Evolutionary conservation across 2,113 vertebrate species (phyloP), one percentile per base, ranked within the genome.

Genomic region (Ochotona princeps): DNA sequence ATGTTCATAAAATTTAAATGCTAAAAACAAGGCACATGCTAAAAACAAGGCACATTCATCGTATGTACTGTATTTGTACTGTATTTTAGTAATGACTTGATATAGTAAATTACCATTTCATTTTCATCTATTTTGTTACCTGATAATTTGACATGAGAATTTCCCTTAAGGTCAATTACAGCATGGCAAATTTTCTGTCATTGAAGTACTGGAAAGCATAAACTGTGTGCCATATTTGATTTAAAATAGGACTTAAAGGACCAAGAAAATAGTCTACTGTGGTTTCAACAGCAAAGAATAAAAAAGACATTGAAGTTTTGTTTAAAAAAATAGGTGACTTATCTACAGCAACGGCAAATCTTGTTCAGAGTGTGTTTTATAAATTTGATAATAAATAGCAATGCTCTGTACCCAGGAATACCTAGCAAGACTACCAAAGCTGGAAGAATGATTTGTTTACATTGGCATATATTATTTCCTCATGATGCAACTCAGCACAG

Each of bases 221-320:
- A 90, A 76, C 17, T 83, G 35, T 61, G 13, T n/a, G 69, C 93
- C 70, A 74, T 49, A n/a, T 93, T 93, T 88, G 21, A 65, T 88
- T 92, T 80, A 82, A 94, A 93, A 35, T 74, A 66, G 20, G 25
- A 90, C 9, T 91, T 57, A 49, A 2, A 49, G 28, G 30, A 17
- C 74, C 74, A 14, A 93, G 11, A 74, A 79, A 85, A 92, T n/a
- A 35, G 44, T 61, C 15, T 67, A 9, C 67, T 89, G 80, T 91
- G 91, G 67, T 32, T 61, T 79, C 12, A 79, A 26, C 38, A 79
- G 57, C 17, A 74, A 2, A 65, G 35, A 85, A 70, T 66, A 57
- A 80, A 69, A 3, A 90, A 85, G 44, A 23, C 28, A 47, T 30
- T 57, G 9, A 89, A 57, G 15, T 61, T 35, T 88, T 70, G 11